Base-by-base conservation (phyloP, 2,888 invertebrate genomes). In the Catocala fraxini region DNA sequence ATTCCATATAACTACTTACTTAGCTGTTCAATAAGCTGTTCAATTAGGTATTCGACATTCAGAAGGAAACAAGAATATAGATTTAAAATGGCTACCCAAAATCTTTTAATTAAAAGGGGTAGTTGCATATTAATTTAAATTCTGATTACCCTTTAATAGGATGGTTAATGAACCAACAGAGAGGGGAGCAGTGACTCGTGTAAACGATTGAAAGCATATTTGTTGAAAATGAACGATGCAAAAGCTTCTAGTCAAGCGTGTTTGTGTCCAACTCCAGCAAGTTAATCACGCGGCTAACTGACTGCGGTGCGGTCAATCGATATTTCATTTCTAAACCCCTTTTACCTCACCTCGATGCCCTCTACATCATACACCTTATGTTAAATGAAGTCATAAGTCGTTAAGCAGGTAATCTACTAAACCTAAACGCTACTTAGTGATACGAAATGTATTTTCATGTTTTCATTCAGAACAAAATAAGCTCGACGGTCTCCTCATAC, bases 211-310 rank as follows among this genome's bases (percentile, higher is more conserved):
- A 83, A 83, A 80, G 84, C 79, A 80, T 85, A 86, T 88, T 87
- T 83, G 82, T 81, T 87, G 83, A 87, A 85, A 88, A 84, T 82
- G 84, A 84, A 77, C 85, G 81, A 83, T 86, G 87, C 85, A 85
- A 88, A 87, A 86, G 88, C 83, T 81, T 74, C 85, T 84, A 89
- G 89, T 90, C 86, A 88, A 89, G 85, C 88, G 89, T 87, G 84
- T 76, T 78, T 73, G 73, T 71, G 70, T 70, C 77, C 59, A 73
- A 74, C 72, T 73, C 69, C 66, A 70, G 65, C 62, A 78, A 79
- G 75, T 81, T 87, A 87, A 87, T 88, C 84, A 85, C 79, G 81
- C 85, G 83, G 77, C 77, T 83, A 86, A 86, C 85, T 86, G 87
- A 86, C 87, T 88, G 82, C 79, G 78, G 81, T 67, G 78, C 84